Evolutionary conservation across 2,797 vertebrate species (phyloP), one percentile per base, ranked within the genome.

Genomic region (Tragelaphus eurycerus): DNA sequence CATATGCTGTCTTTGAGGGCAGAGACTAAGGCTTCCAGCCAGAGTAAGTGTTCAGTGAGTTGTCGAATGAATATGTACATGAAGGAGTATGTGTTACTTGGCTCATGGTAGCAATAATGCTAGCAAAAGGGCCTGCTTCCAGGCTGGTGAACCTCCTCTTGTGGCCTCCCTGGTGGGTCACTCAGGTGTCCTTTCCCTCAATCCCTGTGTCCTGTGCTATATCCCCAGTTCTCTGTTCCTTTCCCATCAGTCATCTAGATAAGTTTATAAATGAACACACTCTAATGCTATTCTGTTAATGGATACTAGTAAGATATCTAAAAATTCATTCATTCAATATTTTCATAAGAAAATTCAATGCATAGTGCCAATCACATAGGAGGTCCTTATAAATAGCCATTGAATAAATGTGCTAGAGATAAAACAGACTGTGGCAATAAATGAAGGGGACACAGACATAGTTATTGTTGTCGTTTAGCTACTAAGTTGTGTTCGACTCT

Each of bases 341-440:
- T 93, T 81, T 27, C 9, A 43, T 90, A 74, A 52, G 87, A 60
- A 62, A 93, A 86, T 87, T 96, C 74, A 96, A 71, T 71, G 23
- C 88, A 81, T 7, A 62, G 57, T 34, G 10, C 21, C 62, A 90
- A 21, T n/a, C 31, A 89, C 29, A 25, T 54, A 89, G 67, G 54
- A 89, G 3, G 14, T 31, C 17, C 27, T 88, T 89, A 88, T 64
- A 79, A 62, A 57, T 84, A 89, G n/a, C 59, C 46, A 29, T 23
- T 59, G 13, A 84, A 95, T 95, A 88, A 93, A 89, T 62, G 21
- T 64, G 14, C 25, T 85, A 76, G 67, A 89, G 7, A 15, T 86
- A 50, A 59, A 96, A 62, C 23, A 79, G 54, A 64, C 55, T 71
- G n/a, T 55, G 50, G 71, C 31, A 93, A 62, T 90, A 76, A 81